A percentile compares a stretch with the other conserved stretches of the same genome.
Evolutionary conservation across 2,888 invertebrate genomes (phyloP).

Genomic region (Nyleta sp.): DNA sequence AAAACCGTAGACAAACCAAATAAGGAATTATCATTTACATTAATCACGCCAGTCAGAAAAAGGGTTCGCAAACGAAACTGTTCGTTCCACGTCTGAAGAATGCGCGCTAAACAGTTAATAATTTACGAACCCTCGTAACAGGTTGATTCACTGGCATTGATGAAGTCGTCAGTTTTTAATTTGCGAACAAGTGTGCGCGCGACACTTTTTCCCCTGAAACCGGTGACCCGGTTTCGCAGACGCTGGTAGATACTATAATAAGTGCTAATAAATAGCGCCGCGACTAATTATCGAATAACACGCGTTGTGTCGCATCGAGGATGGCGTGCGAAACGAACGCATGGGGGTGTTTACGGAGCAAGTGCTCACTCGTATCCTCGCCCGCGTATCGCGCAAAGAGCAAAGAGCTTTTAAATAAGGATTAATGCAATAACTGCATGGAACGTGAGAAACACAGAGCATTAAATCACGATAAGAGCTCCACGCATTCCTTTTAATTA

Average conservation of each 20-base stretch:
- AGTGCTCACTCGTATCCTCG: conserved; percentile 49
- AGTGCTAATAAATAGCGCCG: conserved; percentile 51
- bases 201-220: neutral
- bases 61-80: too few relatives aligned
- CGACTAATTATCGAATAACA: conserved; percentile 61
- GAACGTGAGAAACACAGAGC: conserved; percentile 52
- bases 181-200: neutral
- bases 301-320: conserved; percentile 57
- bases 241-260: conserved; percentile 28
- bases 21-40: neutral
- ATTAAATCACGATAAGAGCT: conserved; percentile 63
- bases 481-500: conserved; percentile 52
- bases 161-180: conserved; percentile 46
- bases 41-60: too few relatives aligned
- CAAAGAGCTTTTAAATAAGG: conserved; percentile 62
- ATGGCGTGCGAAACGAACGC: conserved; percentile 57
- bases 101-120: neutral
- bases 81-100: neutral
- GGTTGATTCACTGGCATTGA: conserved; percentile 31
- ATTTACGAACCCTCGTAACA: neutral
- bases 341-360: conserved; percentile 43
- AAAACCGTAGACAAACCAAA: too few relatives aligned
- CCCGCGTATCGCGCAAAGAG: conserved; percentile 24
- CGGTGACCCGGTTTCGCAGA: conserved; percentile 21
- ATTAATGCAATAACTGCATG: conserved; percentile 62